Percentiles rank a stretch among this genome's conserved stretches.
These are phyloP conservation scores for Diogma glabrata DNA, from an alignment of 2,888 invertebrate species.

Conservation along the genomic window DNA sequence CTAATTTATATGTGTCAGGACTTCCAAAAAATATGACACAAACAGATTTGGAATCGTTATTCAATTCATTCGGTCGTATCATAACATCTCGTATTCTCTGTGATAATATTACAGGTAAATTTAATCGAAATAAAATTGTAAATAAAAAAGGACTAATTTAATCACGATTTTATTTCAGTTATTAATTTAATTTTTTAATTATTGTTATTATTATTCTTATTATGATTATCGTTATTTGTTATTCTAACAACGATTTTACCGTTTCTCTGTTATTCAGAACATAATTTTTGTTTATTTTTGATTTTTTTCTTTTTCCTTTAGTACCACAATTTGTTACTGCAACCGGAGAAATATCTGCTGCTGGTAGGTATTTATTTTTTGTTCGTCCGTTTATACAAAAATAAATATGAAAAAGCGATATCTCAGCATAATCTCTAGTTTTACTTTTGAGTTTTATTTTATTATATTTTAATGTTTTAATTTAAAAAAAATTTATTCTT, in stretches of 20 bases:
- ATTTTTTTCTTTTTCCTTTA: constrained; percentile 37
- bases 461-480: not conserved
- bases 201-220: too few species aligned
- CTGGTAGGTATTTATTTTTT: constrained; percentile 32
- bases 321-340: constrained; percentile 39
- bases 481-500: not conserved
- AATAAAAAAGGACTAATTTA: too few species aligned
- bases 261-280: too few species aligned
- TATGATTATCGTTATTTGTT: too few species aligned
- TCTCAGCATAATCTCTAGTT: constrained; percentile 6
- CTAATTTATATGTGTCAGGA: constrained; percentile 94
- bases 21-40: constrained; percentile 96
- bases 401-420: too few species aligned
- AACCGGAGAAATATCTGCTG: constrained; percentile 34
- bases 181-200: too few species aligned
- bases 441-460: too few species aligned
- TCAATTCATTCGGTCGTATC: constrained; percentile 89
- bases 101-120: constrained; percentile 58
- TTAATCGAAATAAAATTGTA: not conserved
- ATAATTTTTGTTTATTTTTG: constrained; percentile 15
- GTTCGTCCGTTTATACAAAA: too few species aligned
- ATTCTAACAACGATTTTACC: too few species aligned
- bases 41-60: constrained; percentile 86
- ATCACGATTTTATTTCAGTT: too few species aligned
- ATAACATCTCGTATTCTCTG: constrained; percentile 95